These are phyloP conservation scores for Sebastes vulpes DNA, from an alignment of 2,797 vertebrate genomes.

Conservation along the genomic window DNA sequence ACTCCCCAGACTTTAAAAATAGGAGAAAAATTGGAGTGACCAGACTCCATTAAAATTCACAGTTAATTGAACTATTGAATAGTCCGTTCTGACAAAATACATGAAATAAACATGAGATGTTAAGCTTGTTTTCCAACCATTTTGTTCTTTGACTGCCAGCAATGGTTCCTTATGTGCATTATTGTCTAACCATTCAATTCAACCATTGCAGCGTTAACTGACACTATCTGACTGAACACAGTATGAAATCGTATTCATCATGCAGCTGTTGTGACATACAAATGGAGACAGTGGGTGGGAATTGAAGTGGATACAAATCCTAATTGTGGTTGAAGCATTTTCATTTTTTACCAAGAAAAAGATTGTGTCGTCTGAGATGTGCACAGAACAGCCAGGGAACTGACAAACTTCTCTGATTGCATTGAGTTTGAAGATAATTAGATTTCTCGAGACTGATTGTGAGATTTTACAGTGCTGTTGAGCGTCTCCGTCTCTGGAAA, in stretches of 20 bases:
- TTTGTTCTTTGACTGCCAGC: background rate
- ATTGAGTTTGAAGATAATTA: background rate
- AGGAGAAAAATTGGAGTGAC: background rate
- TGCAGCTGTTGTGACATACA: slow-evolving; percentile 4
- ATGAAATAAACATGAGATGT: slow-evolving; percentile 14
- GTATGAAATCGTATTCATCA: slow-evolving; percentile 1
- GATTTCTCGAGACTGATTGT: slow-evolving; percentile 12
- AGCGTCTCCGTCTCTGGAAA: background rate
- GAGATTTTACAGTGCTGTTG: background rate
- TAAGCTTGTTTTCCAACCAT: slow-evolving; percentile 8
- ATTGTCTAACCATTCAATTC: background rate
- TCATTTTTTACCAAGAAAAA: background rate
- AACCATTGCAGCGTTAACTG: background rate
- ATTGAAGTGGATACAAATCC: background rate
- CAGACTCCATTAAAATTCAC: background rate
- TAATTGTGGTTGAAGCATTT: background rate
- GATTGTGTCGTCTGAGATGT: background rate
- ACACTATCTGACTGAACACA: background rate
- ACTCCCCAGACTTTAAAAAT: background rate
- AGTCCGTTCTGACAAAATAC: background rate
- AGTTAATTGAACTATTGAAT: slow-evolving; percentile 8
- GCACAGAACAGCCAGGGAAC: background rate
- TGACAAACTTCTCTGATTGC: background rate
- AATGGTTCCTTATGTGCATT: background rate
- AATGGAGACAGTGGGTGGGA: background rate